phyloP scores from a whole-genome alignment of 2,888 invertebrate genomes.

The Oeneis ivallda region DNA sequence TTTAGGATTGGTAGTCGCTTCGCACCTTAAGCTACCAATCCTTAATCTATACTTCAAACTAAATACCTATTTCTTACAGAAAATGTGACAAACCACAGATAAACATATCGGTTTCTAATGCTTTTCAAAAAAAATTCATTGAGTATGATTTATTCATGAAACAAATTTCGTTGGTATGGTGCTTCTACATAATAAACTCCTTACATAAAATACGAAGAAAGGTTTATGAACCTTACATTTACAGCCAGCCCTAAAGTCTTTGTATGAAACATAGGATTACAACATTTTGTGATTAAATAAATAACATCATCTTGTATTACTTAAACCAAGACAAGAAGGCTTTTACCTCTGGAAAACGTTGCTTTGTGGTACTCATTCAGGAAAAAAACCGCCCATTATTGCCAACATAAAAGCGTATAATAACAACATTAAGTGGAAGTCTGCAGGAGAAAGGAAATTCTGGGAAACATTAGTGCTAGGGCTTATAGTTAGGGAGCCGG shows the following conservation, averaged over 20 bases:
- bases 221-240: not conserved
- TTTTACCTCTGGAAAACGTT: constrained; percentile 10
- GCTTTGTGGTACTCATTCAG: constrained; percentile 15
- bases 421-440: constrained; percentile 34
- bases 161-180: too few relatives aligned
- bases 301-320: not conserved
- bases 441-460: constrained; percentile 25
- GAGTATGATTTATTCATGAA: too few relatives aligned
- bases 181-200: too few relatives aligned
- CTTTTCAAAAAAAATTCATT: too few relatives aligned
- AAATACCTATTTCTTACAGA: too few relatives aligned
- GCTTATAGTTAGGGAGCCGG: constrained; percentile 14
- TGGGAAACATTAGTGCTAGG: constrained; percentile 32
- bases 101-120: too few relatives aligned
- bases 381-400: constrained; percentile 13
- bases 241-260: not conserved
- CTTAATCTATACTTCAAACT: too few relatives aligned
- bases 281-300: not conserved
- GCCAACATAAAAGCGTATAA: constrained; percentile 33
- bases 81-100: too few relatives aligned
- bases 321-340: not conserved
- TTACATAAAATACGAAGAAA: not conserved
- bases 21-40: too few relatives aligned
- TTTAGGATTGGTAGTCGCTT: too few relatives aligned
- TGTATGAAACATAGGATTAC: not conserved